A percentile compares a stretch with the other conserved stretches of the same genome.
These are phyloP conservation scores for Drosophila incognita DNA, from an alignment of 2,888 invertebrate species.

Conservation along the genomic window DNA sequence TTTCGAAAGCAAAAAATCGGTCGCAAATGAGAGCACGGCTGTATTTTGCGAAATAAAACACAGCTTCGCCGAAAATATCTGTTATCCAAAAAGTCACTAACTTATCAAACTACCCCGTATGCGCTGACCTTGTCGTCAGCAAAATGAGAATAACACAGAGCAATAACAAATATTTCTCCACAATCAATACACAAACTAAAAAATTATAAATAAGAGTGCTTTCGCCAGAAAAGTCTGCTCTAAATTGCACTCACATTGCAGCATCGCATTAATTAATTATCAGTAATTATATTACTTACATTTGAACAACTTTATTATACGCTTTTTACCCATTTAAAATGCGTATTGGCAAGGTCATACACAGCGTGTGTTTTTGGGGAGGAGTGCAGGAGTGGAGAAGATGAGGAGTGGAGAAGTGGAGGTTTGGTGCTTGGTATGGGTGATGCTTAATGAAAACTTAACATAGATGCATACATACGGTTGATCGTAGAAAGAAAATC, in stretches of 20 bases:
- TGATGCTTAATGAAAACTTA: not conserved
- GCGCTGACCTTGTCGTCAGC: constrained; percentile 11
- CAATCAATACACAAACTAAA: constrained; percentile 3
- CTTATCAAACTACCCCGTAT: not conserved
- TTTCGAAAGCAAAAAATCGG: not conserved
- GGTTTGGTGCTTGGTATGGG: not conserved
- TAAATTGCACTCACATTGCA: not conserved
- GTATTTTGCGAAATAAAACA: not conserved
- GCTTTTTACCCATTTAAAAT: not conserved
- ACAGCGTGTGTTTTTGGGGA: not conserved
- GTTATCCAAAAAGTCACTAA: not conserved
- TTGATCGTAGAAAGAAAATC: not conserved
- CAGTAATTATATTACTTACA: too few relatives aligned
- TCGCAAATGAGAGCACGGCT: not conserved
- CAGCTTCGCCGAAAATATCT: not conserved
- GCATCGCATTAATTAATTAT: not conserved
- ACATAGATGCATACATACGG: constrained; percentile 1
- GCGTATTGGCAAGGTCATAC: not conserved
- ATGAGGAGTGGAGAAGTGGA: too few relatives aligned
- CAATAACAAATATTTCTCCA: constrained; percentile 1
- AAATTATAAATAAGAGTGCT: not conserved
- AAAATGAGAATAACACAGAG: constrained; percentile 4
- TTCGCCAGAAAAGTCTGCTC: not conserved
- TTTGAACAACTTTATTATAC: not conserved
- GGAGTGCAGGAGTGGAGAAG: not conserved